A percentile compares a stretch with the other conserved stretches of the same genome.
Conservation (phyloP, 2,797 vertebrate species). For the Gallinago nigripennis region DNA sequence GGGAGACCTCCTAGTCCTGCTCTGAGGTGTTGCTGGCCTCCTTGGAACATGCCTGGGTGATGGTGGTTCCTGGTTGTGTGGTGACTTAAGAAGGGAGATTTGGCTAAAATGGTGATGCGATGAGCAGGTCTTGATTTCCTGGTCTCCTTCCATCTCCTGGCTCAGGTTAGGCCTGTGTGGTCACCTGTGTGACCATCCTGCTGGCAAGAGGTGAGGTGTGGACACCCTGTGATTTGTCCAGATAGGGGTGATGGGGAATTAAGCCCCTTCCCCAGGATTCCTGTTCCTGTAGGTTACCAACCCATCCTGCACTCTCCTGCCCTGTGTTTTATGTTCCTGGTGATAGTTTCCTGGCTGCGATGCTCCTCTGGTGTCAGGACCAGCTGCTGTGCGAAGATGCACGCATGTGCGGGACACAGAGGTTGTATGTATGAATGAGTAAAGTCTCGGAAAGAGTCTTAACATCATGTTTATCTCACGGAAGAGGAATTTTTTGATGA, state of each 20-base stretch:
- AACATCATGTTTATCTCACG: neutral
- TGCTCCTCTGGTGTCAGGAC: conserved; percentile 17
- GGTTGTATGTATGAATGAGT: conserved; percentile 16
- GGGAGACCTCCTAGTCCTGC: neutral
- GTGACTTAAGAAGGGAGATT: neutral
- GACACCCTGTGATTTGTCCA: neutral
- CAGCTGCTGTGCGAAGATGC: neutral
- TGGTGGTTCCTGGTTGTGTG: neutral
- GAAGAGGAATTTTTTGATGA: conserved; percentile 47
- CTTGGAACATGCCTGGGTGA: neutral
- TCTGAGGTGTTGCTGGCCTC: neutral
- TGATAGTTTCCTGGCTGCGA: conserved; percentile 56
- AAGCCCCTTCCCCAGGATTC: neutral
- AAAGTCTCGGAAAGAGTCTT: neutral
- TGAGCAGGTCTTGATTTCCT: neutral
- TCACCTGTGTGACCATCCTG: neutral
- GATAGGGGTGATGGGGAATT: neutral
- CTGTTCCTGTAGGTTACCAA: neutral
- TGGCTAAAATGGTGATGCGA: neutral
- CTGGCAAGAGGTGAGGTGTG: neutral
- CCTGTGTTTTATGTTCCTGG: conserved; percentile 30
- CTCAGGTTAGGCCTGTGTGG: neutral
- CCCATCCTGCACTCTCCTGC: neutral
- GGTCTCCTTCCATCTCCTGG: neutral
- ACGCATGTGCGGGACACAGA: neutral